Evolutionary conservation across 2,888 invertebrate species (phyloP), one percentile per base, ranked within the genome.

Genomic region (Calliphora vomitoria): DNA sequence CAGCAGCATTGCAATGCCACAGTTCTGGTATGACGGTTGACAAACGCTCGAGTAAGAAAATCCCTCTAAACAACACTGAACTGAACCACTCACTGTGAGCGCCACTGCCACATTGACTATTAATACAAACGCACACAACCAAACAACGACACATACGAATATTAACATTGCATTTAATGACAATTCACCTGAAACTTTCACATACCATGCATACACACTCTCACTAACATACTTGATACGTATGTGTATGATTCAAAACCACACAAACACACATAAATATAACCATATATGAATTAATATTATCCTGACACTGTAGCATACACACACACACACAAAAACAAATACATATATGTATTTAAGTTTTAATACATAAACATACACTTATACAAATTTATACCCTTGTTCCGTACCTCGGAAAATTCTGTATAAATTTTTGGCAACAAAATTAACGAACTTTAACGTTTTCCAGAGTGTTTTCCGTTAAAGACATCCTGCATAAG

Each of bases 371-470:
- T 18, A 47, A 13, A 47, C 38, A 74, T 25, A 38, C 20, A n/a
- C 31, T 25, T 20, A 8, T 13, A 55, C n/a, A 20, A 13, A 55
- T 58, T 44, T 50, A n/a, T 62, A 35, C 47, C 8, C 8, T 10
- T 18, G 25, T 58, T 58, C n/a, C 31, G 10, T 25, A 64, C 20
- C 35, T 18, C 5, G 18, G 5, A 44, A 50, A 15, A 62, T 15
- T 64, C 41, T 44, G 55, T 35, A 75, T 80, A 88, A 68, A 87
- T 89, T 88, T 88, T 89, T 89, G 90, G 89, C 89, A 90, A 88
- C 86, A 88, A 89, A 89, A 89, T 89, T 90, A 90, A 89, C 89
- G 82, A 89, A 89, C 88, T 89, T 89, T 60, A 84, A 82, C 79
- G 64, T 79, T 82, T 86, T 78, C 62, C 55, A 58, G 74, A 86